Evolutionary conservation across 2,797 vertebrate species (phyloP), one percentile per base, ranked within the genome.

Genomic region (Moxostoma hubbsi): DNA sequence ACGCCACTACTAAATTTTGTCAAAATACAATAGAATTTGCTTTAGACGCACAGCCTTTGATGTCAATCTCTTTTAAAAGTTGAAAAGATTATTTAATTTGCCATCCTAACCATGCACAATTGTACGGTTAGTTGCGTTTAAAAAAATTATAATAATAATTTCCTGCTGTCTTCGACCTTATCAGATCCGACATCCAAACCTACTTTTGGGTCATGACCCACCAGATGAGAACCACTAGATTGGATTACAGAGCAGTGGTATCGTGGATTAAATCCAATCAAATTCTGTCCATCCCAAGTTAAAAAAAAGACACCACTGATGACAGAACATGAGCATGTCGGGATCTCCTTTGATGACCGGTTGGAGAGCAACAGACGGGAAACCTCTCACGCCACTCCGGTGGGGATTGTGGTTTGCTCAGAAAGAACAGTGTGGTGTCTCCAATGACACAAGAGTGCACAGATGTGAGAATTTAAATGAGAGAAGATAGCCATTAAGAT

Each of bases 161-260:
- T 36, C 36, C 36, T 36, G 36, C 36, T 36, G 36, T 5, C 36
- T 36, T 0, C 36, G 2, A 36, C 36, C 36, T 36, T 36, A 36
- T 36, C 36, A 36, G 36, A 36, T 4, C 36, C 4, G 36, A 36
- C 3, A 4, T 36, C 36, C 36, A 36, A 36, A 36, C 36, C 4
- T 36, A 36, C 4, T 36, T 36, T 36, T 36, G 36, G 36, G 36
- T 36, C 36, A 36, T 36, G 36, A 36, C 36, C 36, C 36, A 36
- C 36, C 36, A 36, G 36, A 36, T 36, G 36, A 63, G 18, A 46
- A 46, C 3, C 36, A 3, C 36, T 36, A 4, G 43, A 15, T 87
- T 86, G 83, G 79, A 90, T 87, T 86, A 85, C n/a, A 54, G 67
- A 79, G 73, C 73, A 61, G 69, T 67, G 80, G 80, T 81, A 82